A percentile compares a stretch with the other conserved stretches of the same genome.
These are phyloP conservation scores for Formica selysi DNA, from an alignment of 1,140 invertebrate species.

Conservation along the genomic window DNA sequence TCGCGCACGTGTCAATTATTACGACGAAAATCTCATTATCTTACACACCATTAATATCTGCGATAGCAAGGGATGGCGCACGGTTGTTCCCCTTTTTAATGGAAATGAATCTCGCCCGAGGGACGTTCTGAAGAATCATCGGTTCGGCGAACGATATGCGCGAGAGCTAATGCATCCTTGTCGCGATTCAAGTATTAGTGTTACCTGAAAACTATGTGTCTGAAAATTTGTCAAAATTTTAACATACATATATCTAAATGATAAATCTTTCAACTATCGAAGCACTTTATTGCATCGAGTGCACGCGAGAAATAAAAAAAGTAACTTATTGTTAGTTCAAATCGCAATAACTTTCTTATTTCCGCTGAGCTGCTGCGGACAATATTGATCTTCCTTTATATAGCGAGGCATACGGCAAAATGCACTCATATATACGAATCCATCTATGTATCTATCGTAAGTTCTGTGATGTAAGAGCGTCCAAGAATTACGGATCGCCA, in stretches of 20 bases:
- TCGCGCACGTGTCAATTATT: slow-evolving; percentile 43
- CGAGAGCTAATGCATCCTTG: not conserved
- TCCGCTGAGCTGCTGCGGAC: not conserved
- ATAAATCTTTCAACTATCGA: not conserved
- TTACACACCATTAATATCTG: slow-evolving; percentile 54
- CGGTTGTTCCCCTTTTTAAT: slow-evolving; percentile 46
- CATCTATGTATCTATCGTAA: slow-evolving; percentile 30
- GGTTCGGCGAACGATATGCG: not conserved
- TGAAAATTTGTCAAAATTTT: not conserved
- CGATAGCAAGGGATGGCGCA: slow-evolving; percentile 1
- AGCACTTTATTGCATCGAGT: not conserved
- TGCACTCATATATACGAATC: slow-evolving; percentile 36
- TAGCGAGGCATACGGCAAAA: not conserved
- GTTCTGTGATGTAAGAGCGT: slow-evolving; percentile 29
- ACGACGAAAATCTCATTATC: slow-evolving; percentile 51
- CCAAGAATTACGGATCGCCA: slow-evolving; percentile 44
- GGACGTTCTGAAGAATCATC: slow-evolving; percentile 29
- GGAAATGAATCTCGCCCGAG: slow-evolving; percentile 36
- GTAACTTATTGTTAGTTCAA: not conserved
- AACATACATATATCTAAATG: not conserved
- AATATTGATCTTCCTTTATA: slow-evolving; percentile 18
- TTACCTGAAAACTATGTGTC: not conserved
- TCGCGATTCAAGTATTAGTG: not conserved
- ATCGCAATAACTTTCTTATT: not conserved
- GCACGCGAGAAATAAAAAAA: slow-evolving; percentile 10